Base-by-base conservation (phyloP, 1,140 invertebrate species). In the Wiebesia pumilae region DNA sequence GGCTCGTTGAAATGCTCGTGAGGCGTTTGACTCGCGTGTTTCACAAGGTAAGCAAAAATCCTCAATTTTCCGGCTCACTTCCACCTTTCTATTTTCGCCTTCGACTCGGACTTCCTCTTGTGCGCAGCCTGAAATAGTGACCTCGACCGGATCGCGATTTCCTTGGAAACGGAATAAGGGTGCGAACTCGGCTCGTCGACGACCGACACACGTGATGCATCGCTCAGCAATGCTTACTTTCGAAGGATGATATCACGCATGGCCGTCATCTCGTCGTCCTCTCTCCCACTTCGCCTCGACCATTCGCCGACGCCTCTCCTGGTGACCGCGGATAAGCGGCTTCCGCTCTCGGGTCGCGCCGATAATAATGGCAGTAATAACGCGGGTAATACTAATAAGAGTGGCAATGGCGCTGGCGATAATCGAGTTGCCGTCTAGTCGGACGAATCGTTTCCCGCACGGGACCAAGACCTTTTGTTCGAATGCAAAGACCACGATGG, bases 161-260 rank as follows among this genome's bases (percentile, higher is more conserved):
- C 43, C 43, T 47, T 14, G 83, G 81, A 65, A n/a, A 21, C 54
- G 21, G 75, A 33, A 85, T 67, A 88, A 84, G 82, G 35, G 62
- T 65, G 62, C 43, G 14, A 47, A 47, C 6, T 4, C 6, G 4
- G 58, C 58, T 62, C 21, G 58, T 62, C 43, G 14, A 16, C 12
- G 83, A 16, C 79, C 80, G 75, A 89, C 89, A 89, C 91, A n/a
- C n/a, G 79, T 81, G 91, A 92, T 92, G 89, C 92, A 92, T 91
- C 90, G 89, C 86, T 91, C 86, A 90, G 91, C 90, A 92, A 92
- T 92, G 90, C 89, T 89, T 88, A 92, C 90, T 92, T 92, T 92
- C 91, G 90, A 92, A 89, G 84, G 90, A 89, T 92, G 92, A 93
- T 91, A 91, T 92, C 92, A 92, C 88, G 85, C 43, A 14, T 47